Percentiles rank a stretch among this genome's conserved stretches.
Evolutionary conservation across 2,113 vertebrate genomes (phyloP).

Genomic region (Nannospalax galili): DNA sequence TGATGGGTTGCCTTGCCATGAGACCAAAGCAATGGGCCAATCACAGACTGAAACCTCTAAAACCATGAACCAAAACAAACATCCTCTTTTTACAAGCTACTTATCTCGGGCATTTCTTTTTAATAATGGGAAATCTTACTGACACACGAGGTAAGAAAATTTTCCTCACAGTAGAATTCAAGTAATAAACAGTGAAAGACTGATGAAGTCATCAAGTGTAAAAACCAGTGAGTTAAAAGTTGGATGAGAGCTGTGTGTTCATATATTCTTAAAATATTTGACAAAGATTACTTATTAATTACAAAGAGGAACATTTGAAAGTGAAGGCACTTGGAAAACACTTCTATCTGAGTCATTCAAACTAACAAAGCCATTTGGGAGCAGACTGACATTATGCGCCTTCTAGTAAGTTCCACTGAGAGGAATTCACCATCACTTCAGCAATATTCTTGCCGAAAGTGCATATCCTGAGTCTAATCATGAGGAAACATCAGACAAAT

Average conservation of each 20-base stretch:
- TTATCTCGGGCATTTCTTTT: background rate
- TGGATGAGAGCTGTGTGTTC: background rate
- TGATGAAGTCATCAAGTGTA: background rate
- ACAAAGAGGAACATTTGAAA: background rate
- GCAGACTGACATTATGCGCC: constrained; percentile 23
- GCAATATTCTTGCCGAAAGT: constrained; percentile 57
- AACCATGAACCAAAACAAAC: background rate
- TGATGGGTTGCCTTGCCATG: too few species aligned
- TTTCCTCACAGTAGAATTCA: background rate
- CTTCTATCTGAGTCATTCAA: constrained; percentile 44
- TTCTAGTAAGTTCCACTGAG: constrained; percentile 65
- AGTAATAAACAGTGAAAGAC: background rate
- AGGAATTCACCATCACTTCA: constrained; percentile 43
- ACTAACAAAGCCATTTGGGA: constrained; percentile 3
- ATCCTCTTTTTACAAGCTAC: background rate
- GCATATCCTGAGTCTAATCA: constrained; percentile 68
- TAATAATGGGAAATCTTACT: background rate
- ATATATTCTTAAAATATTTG: background rate
- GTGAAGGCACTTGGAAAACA: constrained; percentile 16
- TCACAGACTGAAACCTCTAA: background rate
- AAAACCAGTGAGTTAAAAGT: constrained; percentile 1
- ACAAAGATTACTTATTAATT: constrained; percentile 54
- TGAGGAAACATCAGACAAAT: constrained; percentile 63
- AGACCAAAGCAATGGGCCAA: background rate
- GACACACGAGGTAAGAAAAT: background rate